Base-by-base conservation (phyloP, 1,140 invertebrate genomes). In the Steinernema feltiae region DNA sequence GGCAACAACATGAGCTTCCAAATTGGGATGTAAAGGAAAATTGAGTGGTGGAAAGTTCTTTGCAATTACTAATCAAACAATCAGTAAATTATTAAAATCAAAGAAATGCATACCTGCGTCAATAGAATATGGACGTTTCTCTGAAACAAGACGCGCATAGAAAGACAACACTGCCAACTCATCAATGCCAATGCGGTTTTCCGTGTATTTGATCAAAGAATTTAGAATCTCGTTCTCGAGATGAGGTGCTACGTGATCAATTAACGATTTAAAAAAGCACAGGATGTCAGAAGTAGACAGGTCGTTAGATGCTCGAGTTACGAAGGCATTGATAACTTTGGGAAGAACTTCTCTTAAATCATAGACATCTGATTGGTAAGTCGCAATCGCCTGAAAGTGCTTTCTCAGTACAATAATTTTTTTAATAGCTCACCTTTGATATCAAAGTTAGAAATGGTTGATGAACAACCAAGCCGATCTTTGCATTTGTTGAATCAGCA, bases 181-280 rank as follows among this genome's bases (percentile, higher is more conserved):
- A 7, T 74, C 31, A 18, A 2, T 24, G 21, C 32, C 32, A 32
- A 41, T 18, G 2, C 18, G 0, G n/a, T 24, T 24, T 70, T 71
- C 71, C 1, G 76, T 70, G 30, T 70, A 69, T 30, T 77, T 48
- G 30, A 48, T 69, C 1, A 77, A 30, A 21, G 72, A 48, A 1
- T 72, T 72, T 63, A 74, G 48, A 31, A 77, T 71, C 27, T 71
- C 41, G 30, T 74, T n/a, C 31, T 77, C 76, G 30, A 77, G n/a
- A n/a, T n/a, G n/a, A 77, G 1, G 70, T 32, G 30, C 63, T 48
- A 27, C 48, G 18, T n/a, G n/a, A 17, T 41, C 69, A 7, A 32
- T 73, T 2, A 73, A 17, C 3, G 41, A 32, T 3, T 30, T 18
- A 27, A 73, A 73, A 24, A 73, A 48, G 48, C 27, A 3, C 17